Conservation (phyloP, 2,888 invertebrate species). For the Ernsta delagoae region DNA sequence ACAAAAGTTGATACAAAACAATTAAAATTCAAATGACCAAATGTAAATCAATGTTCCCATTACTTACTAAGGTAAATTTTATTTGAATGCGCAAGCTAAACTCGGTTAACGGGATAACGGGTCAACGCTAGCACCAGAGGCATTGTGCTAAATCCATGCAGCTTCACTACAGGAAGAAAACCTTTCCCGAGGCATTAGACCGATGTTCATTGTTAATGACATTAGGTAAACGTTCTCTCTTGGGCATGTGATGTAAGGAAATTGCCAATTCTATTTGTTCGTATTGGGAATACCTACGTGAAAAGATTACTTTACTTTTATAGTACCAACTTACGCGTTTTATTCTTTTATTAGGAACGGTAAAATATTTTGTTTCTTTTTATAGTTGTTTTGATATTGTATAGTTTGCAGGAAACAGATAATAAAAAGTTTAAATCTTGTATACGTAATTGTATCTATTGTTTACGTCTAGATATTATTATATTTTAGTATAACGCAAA, state of each 20-base stretch:
- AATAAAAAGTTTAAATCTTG: no score
- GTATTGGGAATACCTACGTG: background rate
- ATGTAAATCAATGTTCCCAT: no score
- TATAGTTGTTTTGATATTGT: no score
- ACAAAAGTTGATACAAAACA: no score
- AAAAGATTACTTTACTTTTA: background rate
- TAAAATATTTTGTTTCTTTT: no score
- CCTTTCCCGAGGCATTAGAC: constrained; percentile 20
- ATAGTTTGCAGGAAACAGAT: no score
- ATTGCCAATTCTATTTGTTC: background rate
- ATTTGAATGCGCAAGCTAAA: background rate
- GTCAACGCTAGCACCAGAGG: background rate
- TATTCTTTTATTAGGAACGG: no score
- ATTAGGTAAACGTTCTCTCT: constrained; percentile 17
- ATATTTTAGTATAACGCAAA: background rate
- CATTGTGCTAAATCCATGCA: constrained; percentile 7
- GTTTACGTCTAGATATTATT: no score
- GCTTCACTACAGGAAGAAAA: background rate
- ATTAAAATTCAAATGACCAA: no score
- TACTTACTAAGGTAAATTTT: no score
- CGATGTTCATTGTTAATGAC: constrained; percentile 15
- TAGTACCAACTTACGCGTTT: background rate
- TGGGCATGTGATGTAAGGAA: background rate
- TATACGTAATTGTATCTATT: no score
- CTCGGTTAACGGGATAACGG: constrained; percentile 10